These are phyloP conservation scores for Caenorhabditis virilis DNA, from an alignment of 2,888 invertebrate genomes.

Conservation along the genomic window DNA sequence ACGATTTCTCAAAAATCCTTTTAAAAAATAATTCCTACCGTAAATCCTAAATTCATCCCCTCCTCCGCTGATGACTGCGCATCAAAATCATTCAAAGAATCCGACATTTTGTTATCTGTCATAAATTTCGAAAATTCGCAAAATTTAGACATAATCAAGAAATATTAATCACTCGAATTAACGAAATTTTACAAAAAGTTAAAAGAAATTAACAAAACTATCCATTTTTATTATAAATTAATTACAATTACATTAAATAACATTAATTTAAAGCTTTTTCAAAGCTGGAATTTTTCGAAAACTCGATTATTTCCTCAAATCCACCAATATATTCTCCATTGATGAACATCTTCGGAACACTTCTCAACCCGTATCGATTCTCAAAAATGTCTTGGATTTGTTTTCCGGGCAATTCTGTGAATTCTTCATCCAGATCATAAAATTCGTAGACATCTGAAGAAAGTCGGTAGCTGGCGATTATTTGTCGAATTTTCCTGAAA, in stretches of 20 bases:
- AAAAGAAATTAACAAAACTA: too few species aligned
- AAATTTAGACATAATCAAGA: too few species aligned
- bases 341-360: conserved; percentile 15
- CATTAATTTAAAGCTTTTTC: background rate
- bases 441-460: conserved; percentile 10
- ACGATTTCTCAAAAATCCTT: background rate
- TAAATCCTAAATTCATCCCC: conserved; percentile 27
- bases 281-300: conserved; percentile 3
- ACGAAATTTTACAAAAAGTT: too few species aligned
- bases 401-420: background rate
- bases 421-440: conserved; percentile 17
- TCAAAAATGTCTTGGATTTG: conserved; percentile 2
- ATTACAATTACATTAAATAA: background rate
- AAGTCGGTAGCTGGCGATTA: conserved; percentile 19
- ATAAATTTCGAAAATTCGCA: too few species aligned
- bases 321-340: conserved; percentile 24
- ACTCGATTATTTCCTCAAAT: conserved; percentile 12
- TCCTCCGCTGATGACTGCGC: conserved; percentile 10
- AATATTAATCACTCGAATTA: too few species aligned
- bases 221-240: conserved; percentile 1
- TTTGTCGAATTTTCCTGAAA: conserved; percentile 23
- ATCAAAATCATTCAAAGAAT: conserved; percentile 17
- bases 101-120: conserved; percentile 8
- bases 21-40: conserved; percentile 9
- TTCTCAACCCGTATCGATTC: background rate